A percentile compares a stretch with the other conserved stretches of the same genome.
These are phyloP conservation scores for Drosophila asahinai DNA, from an alignment of 1,140 invertebrate species.

Conservation along the genomic window DNA sequence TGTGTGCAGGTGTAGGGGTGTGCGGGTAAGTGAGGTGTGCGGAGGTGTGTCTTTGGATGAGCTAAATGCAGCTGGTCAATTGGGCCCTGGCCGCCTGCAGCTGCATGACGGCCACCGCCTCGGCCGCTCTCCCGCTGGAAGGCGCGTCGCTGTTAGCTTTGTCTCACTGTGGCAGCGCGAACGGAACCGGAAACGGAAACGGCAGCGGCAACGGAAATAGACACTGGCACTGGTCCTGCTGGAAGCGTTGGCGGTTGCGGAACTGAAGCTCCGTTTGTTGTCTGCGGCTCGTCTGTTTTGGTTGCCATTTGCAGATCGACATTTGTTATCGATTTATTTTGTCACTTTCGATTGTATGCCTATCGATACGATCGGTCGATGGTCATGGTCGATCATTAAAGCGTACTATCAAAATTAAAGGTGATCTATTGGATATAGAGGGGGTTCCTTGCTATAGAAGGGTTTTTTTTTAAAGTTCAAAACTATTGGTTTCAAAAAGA, in stretches of 20 bases:
- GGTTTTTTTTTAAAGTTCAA: no score
- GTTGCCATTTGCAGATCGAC: slow-evolving; percentile 54
- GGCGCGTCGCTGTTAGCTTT: slow-evolving; percentile 47
- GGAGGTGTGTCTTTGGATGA: slow-evolving; percentile 33
- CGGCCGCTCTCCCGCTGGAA: slow-evolving; percentile 17
- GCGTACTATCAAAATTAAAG: neutral
- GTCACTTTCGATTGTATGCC: slow-evolving; percentile 20
- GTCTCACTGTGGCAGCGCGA: slow-evolving; percentile 41
- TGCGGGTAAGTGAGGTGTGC: neutral
- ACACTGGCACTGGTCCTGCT: slow-evolving; percentile 13
- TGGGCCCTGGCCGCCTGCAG: slow-evolving; percentile 68
- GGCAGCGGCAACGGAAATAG: slow-evolving; percentile 11
- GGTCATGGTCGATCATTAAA: slow-evolving; percentile 14
- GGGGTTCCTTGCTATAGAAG: neutral
- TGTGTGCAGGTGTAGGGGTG: neutral
- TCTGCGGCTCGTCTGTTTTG: slow-evolving; percentile 28
- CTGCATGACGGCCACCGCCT: slow-evolving; percentile 68
- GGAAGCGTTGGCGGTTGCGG: slow-evolving; percentile 8
- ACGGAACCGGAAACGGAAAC: neutral
- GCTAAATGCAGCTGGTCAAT: slow-evolving; percentile 55
- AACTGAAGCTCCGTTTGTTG: slow-evolving; percentile 36
- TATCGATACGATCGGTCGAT: neutral
- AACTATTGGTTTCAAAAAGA: no score
- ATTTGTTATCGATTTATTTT: slow-evolving; percentile 28
- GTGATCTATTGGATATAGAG: neutral